phyloP scores from a whole-genome alignment of 2,797 vertebrate species.

The Channa striata region DNA sequence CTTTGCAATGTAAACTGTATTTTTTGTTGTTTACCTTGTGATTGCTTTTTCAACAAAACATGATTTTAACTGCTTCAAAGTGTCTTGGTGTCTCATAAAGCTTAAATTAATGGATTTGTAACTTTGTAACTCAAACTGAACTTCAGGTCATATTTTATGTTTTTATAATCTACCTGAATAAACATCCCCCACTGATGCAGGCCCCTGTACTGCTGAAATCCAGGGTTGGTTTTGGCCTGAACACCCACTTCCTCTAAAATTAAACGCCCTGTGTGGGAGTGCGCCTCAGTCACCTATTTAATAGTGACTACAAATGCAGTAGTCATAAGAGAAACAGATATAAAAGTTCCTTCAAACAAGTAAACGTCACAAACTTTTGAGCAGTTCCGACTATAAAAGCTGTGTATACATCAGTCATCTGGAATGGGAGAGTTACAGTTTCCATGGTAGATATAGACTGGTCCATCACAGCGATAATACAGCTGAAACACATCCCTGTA shows the following conservation, averaged over 20 bases:
- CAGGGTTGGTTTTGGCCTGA: not conserved
- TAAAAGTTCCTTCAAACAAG: not conserved
- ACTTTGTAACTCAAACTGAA: not conserved
- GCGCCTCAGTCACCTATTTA: conserved; percentile 32
- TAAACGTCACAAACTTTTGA: not conserved
- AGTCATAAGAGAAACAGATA: conserved; percentile 7
- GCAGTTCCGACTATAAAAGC: not conserved
- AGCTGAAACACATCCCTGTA: conserved; percentile 92
- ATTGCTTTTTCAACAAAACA: not conserved
- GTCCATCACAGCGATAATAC: conserved; percentile 91
- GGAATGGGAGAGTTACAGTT: conserved; percentile 96
- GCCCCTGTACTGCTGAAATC: not conserved
- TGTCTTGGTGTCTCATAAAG: not conserved
- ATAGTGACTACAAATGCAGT: conserved; percentile 39
- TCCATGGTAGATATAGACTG: conserved; percentile 92
- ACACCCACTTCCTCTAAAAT: not conserved
- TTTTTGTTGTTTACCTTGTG: not conserved
- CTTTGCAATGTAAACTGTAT: too few relatives aligned
- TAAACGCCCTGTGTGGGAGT: not conserved
- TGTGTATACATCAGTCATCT: conserved; percentile 81
- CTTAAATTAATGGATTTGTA: not conserved
- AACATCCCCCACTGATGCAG: not conserved
- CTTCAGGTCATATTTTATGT: conserved; percentile 3
- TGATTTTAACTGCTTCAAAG: not conserved
- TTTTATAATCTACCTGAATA: conserved; percentile 3